phyloP scores from a whole-genome alignment of 1,140 invertebrate genomes.

The Ptiloglossa arizonensis region DNA sequence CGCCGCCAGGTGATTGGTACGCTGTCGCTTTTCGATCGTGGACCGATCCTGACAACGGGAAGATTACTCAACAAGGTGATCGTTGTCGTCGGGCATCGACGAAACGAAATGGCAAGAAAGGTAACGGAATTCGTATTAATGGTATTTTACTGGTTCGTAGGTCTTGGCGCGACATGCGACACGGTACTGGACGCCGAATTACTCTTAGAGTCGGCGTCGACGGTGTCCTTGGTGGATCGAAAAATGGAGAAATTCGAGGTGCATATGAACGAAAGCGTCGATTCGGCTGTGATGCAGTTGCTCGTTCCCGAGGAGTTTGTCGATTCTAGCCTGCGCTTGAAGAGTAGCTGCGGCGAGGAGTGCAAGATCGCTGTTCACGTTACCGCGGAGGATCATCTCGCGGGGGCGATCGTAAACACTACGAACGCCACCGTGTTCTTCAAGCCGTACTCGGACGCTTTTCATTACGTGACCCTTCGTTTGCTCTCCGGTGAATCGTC shows the following conservation, averaged over 20 bases:
- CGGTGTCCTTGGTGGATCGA: conserved; percentile 70
- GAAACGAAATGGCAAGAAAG: too few relatives aligned
- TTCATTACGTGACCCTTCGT: conserved; percentile 82
- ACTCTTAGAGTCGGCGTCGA: conserved; percentile 77
- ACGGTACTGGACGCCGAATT: conserved; percentile 84
- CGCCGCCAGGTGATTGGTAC: conserved; percentile 90
- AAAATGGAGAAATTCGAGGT: conserved; percentile 52
- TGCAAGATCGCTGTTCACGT: conserved; percentile 72
- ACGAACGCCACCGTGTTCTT: conserved; percentile 77
- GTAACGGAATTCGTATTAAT: background rate
- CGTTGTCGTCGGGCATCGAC: background rate
- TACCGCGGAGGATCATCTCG: conserved; percentile 64
- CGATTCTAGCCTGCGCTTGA: conserved; percentile 53
- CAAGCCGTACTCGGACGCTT: conserved; percentile 81
- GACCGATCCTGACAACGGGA: conserved; percentile 86
- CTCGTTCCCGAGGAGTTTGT: conserved; percentile 64
- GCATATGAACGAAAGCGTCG: conserved; percentile 61
- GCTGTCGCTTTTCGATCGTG: conserved; percentile 89
- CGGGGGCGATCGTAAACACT: conserved; percentile 57
- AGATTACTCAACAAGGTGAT: conserved; percentile 88
- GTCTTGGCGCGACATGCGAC: conserved; percentile 81
- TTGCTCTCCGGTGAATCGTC: conserved; percentile 69
- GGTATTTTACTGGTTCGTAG: conserved; percentile 65
- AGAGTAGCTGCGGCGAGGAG: conserved; percentile 71
- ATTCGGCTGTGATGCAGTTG: conserved; percentile 72